phyloP scores from a whole-genome alignment of 2,113 vertebrate genomes.

The Cyprinodon variegatus region DNA sequence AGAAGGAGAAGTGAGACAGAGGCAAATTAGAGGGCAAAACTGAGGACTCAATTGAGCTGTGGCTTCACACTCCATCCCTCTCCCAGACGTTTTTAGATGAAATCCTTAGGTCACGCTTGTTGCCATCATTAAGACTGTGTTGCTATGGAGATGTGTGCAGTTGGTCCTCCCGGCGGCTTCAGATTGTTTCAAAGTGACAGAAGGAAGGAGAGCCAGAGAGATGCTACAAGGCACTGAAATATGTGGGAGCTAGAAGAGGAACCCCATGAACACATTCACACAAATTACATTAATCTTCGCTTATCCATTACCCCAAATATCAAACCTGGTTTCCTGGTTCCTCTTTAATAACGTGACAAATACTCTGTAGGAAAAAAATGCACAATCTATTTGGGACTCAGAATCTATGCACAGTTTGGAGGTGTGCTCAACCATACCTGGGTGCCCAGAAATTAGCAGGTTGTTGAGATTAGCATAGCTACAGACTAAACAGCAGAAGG shows the following conservation, averaged over 20 bases:
- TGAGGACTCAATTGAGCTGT: constrained; percentile 73
- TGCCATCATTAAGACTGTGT: constrained; percentile 74
- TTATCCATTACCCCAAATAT: too few species aligned
- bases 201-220: constrained; percentile 38
- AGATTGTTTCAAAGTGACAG: constrained; percentile 65
- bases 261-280: constrained; percentile 1
- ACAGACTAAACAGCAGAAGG: too few species aligned
- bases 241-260: constrained; percentile 8
- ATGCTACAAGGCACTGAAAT: constrained; percentile 25
- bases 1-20: constrained; percentile 52
- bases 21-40: constrained; percentile 72
- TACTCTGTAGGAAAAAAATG: neutral
- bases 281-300: constrained; percentile 1
- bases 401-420: neutral
- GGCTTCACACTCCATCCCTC: constrained; percentile 68
- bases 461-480: too few species aligned
- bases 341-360: neutral
- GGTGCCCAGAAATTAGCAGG: too few species aligned
- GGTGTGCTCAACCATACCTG: neutral
- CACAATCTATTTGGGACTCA: neutral
- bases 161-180: constrained; percentile 51
- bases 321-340: neutral
- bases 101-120: constrained; percentile 75
- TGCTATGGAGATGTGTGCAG: constrained; percentile 72
- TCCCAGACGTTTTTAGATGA: constrained; percentile 62